Evolutionary conservation across 2,113 vertebrate species (phyloP).

Genomic region (Boleophthalmus pectinirostris): DNA sequence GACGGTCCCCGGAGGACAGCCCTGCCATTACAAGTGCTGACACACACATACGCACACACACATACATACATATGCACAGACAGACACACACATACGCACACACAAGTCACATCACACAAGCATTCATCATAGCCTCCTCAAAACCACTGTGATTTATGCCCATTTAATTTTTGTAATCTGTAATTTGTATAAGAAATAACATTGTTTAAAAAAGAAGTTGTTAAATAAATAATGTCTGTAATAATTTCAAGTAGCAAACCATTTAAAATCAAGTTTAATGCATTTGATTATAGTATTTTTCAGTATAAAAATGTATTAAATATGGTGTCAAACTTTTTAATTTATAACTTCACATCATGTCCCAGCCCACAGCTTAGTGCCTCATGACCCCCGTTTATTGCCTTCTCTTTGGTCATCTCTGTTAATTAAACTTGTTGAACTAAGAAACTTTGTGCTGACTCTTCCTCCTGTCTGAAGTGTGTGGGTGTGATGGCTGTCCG

Average conservation of each 20-base stretch:
- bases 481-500: constrained; percentile 54
- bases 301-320: too few relatives aligned
- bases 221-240: too few relatives aligned
- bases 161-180: constrained; percentile 20
- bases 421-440: neutral
- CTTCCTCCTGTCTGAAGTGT: constrained; percentile 35
- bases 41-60: constrained; percentile 39
- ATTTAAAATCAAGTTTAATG: too few relatives aligned
- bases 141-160: constrained; percentile 51
- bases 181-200: neutral
- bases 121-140: constrained; percentile 47
- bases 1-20: constrained; percentile 57
- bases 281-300: too few relatives aligned
- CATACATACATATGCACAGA: constrained; percentile 14
- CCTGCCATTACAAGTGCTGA: constrained; percentile 46
- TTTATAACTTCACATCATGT: too few relatives aligned
- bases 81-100: constrained; percentile 19
- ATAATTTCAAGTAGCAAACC: too few relatives aligned
- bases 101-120: constrained; percentile 41
- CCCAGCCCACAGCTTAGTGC: too few relatives aligned
- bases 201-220: neutral
- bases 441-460: constrained; percentile 19
- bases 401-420: neutral
- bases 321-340: too few relatives aligned
- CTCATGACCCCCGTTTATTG: neutral